Conservation (phyloP, 2,797 vertebrate genomes). For the Molossus alvarezi region DNA sequence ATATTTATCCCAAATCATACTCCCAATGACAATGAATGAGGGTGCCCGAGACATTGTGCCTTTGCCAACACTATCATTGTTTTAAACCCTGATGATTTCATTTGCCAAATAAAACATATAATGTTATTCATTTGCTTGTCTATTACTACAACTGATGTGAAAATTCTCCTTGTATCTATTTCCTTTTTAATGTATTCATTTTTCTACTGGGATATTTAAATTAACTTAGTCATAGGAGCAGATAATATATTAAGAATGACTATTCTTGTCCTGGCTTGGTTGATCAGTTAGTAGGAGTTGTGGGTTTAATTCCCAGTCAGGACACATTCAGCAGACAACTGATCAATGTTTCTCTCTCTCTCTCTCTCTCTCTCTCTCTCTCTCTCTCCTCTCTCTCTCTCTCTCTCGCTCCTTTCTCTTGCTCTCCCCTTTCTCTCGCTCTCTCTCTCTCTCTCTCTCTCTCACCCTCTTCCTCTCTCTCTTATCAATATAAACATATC, state of each 20-base stretch:
- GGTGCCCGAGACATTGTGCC: not conserved
- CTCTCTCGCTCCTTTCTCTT: too few relatives aligned
- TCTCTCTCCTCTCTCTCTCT: not conserved
- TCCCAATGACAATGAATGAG: not conserved
- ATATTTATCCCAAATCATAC: not conserved
- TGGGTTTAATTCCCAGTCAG: not conserved
- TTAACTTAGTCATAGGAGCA: slow-evolving; percentile 34
- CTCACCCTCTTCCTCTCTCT: not conserved
- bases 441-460: not conserved
- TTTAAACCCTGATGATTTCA: slow-evolving; percentile 10
- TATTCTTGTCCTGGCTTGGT: not conserved
- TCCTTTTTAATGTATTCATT: slow-evolving; percentile 21
- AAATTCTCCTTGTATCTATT: slow-evolving; percentile 35
- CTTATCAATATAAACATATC: not conserved
- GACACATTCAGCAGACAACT: not conserved
- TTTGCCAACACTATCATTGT: not conserved
- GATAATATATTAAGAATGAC: not conserved
- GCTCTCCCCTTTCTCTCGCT: not conserved
- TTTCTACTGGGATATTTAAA: slow-evolving; percentile 30
- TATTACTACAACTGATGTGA: not conserved
- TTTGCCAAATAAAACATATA: slow-evolving; percentile 41
- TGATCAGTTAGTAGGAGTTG: not conserved
- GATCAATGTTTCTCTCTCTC: not conserved
- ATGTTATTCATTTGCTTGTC: slow-evolving; percentile 24
- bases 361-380: not conserved